Percentiles rank a stretch among this genome's conserved stretches.
These are phyloP conservation scores for Cheilinus undulatus DNA, from an alignment of 2,113 vertebrate species.

Conservation along the genomic window DNA sequence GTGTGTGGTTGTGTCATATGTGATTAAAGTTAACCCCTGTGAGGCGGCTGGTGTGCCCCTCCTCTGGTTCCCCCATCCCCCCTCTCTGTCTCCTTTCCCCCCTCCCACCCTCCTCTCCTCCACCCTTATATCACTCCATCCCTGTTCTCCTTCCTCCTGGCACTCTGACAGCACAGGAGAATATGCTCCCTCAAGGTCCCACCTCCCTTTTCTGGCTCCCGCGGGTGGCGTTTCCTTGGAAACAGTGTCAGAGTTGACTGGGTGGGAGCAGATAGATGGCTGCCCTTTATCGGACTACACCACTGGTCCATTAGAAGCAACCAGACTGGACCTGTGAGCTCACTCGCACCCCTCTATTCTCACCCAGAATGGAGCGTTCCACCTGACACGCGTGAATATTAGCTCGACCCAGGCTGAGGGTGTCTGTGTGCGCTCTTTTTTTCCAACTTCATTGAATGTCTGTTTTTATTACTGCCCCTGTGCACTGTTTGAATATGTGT, in stretches of 20 bases:
- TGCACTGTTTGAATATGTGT: slow-evolving; percentile 19
- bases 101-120: slow-evolving; percentile 38
- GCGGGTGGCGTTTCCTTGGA: slow-evolving; percentile 85
- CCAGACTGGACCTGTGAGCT: slow-evolving; percentile 59
- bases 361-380: slow-evolving; percentile 69
- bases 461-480: slow-evolving; percentile 38
- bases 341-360: slow-evolving; percentile 66
- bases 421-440: slow-evolving; percentile 35
- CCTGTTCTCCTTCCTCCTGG: slow-evolving; percentile 72
- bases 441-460: slow-evolving; percentile 53
- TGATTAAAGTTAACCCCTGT: slow-evolving; percentile 83
- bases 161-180: slow-evolving; percentile 79
- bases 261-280: slow-evolving; percentile 85
- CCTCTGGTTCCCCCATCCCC: slow-evolving; percentile 34
- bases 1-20: slow-evolving; percentile 76
- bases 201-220: slow-evolving; percentile 77
- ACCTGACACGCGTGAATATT: slow-evolving; percentile 73
- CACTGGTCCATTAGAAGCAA: slow-evolving; percentile 79
- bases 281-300: slow-evolving; percentile 86
- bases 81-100: slow-evolving; percentile 25
- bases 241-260: slow-evolving; percentile 88
- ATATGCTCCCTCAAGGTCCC: slow-evolving; percentile 83
- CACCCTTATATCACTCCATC: slow-evolving; percentile 68
- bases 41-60: slow-evolving; percentile 74
- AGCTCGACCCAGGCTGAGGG: slow-evolving; percentile 57